These are phyloP conservation scores for Netelia virgata DNA, from an alignment of 2,888 invertebrate species.

Conservation along the genomic window DNA sequence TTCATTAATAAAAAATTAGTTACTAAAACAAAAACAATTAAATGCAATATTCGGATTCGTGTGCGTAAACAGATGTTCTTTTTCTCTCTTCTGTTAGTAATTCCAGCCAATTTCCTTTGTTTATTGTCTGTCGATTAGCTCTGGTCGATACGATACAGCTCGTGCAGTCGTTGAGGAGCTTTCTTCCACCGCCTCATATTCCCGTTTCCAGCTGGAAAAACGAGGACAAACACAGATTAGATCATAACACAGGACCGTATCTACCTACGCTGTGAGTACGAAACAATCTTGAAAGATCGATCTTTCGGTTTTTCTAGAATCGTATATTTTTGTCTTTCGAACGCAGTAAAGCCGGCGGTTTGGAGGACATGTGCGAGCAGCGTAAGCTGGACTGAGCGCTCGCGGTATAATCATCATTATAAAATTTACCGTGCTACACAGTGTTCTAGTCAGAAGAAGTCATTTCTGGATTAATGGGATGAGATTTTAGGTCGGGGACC, in stretches of 20 bases:
- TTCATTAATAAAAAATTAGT: background rate
- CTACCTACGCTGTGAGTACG: slow-evolving; percentile 80
- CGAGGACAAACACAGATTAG: slow-evolving; percentile 90
- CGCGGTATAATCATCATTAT: slow-evolving; percentile 61
- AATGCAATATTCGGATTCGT: slow-evolving; percentile 28
- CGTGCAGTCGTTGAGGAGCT: slow-evolving; percentile 93
- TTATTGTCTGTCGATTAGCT: slow-evolving; percentile 84
- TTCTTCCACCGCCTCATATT: slow-evolving; percentile 94
- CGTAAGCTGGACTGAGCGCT: slow-evolving; percentile 81
- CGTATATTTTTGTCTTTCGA: slow-evolving; percentile 58
- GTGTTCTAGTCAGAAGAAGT: slow-evolving; percentile 83
- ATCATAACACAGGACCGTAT: slow-evolving; percentile 81
- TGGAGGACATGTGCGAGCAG: slow-evolving; percentile 82
- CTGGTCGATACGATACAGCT: slow-evolving; percentile 94
- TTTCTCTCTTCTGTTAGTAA: slow-evolving; percentile 9
- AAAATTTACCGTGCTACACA: slow-evolving; percentile 73
- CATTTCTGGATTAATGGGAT: slow-evolving; percentile 71
- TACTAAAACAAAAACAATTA: slow-evolving; percentile 1
- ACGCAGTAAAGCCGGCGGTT: slow-evolving; percentile 80
- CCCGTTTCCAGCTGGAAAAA: slow-evolving; percentile 96
- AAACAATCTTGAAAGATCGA: slow-evolving; percentile 1
- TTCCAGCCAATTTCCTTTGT: slow-evolving; percentile 20
- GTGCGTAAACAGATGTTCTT: background rate
- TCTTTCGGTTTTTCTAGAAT: background rate
- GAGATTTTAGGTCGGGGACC: slow-evolving; percentile 74